Evolutionary conservation across 2,113 vertebrate genomes (phyloP).

Genomic region (Alethe diademata): DNA sequence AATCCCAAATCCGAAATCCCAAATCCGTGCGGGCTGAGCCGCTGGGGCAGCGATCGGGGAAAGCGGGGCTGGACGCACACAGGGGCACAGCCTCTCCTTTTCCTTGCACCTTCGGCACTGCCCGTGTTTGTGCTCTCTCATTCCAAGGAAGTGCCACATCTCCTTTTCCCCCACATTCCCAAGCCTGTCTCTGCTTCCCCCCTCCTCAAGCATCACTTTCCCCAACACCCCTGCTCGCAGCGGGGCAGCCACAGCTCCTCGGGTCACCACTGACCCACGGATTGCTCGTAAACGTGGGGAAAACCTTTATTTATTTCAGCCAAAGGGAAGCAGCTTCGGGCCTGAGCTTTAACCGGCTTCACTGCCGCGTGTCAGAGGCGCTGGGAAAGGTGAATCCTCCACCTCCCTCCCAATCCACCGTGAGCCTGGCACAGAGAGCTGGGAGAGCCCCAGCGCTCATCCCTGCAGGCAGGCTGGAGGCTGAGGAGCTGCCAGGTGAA

Average conservation of each 20-base stretch:
- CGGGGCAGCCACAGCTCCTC: background rate
- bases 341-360: too few relatives aligned
- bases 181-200: background rate
- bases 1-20: background rate
- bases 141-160: background rate
- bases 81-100: background rate
- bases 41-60: background rate
- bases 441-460: too few relatives aligned
- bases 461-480: too few relatives aligned
- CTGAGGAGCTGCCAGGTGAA: too few relatives aligned
- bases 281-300: background rate
- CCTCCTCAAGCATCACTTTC: background rate
- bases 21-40: fast-evolving
- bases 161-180: background rate
- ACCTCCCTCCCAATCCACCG: too few relatives aligned
- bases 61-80: background rate
- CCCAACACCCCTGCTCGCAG: background rate
- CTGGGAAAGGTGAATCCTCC: too few relatives aligned
- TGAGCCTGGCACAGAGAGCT: too few relatives aligned
- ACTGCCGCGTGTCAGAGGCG: too few relatives aligned
- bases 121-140: background rate
- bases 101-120: background rate
- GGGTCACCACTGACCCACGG: background rate
- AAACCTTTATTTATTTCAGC: background rate
- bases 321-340: background rate